Evolutionary conservation across 2,797 vertebrate genomes (phyloP).

Genomic region (Monodelphis domestica): DNA sequence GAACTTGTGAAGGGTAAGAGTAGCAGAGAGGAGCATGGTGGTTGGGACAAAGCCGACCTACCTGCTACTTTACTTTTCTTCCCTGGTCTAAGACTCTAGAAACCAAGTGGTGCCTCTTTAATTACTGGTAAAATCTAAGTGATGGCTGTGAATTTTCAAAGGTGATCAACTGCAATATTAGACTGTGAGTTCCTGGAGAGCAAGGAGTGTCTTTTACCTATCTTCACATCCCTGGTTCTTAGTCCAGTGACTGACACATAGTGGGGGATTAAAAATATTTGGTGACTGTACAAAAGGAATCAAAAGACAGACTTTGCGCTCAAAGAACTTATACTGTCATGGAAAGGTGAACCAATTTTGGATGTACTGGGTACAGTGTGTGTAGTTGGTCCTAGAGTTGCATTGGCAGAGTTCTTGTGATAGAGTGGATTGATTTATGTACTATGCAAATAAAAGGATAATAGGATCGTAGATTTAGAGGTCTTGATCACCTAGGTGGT

Average conservation of each 20-base stretch:
- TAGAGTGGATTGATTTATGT: background rate
- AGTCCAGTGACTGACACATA: background rate
- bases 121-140: background rate
- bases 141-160: background rate
- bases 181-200: background rate
- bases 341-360: background rate
- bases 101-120: background rate
- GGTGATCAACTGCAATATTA: background rate
- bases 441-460: background rate
- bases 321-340: background rate
- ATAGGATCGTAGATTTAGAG: background rate
- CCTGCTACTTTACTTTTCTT: background rate
- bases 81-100: background rate
- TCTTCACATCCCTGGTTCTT: background rate
- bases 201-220: background rate
- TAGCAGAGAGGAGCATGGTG: background rate
- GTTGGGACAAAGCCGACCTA: background rate
- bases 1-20: background rate
- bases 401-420: background rate
- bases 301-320: background rate
- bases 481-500: background rate
- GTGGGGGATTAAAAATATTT: background rate
- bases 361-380: background rate
- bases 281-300: background rate
- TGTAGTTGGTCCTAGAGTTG: background rate